Evolutionary conservation across 2,113 vertebrate genomes (phyloP), one percentile per base, ranked within the genome.

Genomic region (Scytalopus superciliaris): DNA sequence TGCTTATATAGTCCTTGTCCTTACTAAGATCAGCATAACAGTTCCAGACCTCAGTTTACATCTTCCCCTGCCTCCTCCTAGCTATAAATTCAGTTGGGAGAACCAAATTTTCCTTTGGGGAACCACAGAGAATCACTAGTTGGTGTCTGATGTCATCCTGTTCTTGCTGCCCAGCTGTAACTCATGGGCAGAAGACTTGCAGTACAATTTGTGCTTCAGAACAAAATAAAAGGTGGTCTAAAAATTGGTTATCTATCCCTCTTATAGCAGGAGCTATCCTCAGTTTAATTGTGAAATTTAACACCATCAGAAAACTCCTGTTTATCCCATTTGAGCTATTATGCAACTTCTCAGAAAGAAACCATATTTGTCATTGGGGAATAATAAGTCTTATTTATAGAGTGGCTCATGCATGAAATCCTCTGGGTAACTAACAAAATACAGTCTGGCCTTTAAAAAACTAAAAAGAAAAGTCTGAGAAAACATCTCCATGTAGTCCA

Each of bases 351-450:
- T 95, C 80, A 82, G 56, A 96, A 90, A 94, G 69, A 87, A 94
- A 81, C 57, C 79, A 66, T 55, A 84, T 88, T 92, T 8, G 17
- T 40, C 93, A 42, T 60, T 39, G 37, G 90, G 80, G 94, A 44
- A 89, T 90, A 93, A 89, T 94, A 94, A 93, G 25, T 90, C 72
- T 90, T 90, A 78, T 95, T 96, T 96, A 89, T 89, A 81, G 88
- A 87, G 86, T 87, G 93, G 27, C 40, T 88, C 88, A 92, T 82
- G 94, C 73, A 44, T 89, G 10, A 94, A 96, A 60, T 90, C 94
- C 94, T 87, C 69, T 92, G 88, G 82, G 94, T 64, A 92, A 53
- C 83, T 92, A 90, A 66, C 35, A 95, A 94, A 96, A 94, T 66
- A 90, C 2, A 92, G 52, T 31, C 64, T 78, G 62, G 12, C 28